Conservation (phyloP, 2,797 vertebrate species). For the Urophycis tenuis region DNA sequence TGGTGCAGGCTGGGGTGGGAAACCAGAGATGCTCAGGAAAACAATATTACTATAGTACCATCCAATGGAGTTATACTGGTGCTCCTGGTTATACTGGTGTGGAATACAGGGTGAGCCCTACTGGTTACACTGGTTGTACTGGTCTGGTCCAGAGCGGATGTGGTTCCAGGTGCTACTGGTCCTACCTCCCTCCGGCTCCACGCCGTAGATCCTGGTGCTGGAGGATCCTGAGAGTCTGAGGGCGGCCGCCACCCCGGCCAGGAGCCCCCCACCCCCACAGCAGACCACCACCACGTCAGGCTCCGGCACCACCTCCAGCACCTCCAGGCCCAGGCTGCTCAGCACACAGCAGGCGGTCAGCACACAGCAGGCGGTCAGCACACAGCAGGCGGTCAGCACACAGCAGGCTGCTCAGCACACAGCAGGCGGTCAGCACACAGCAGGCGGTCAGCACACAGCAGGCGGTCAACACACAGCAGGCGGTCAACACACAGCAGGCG, state of each 20-base stretch:
- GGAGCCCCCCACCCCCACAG: slow-evolving; percentile 72
- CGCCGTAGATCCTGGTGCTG: slow-evolving; percentile 69
- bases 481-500: no score
- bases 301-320: slow-evolving; percentile 62
- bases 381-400: not conserved
- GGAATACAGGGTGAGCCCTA: not conserved
- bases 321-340: slow-evolving; percentile 67
- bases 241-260: slow-evolving; percentile 69
- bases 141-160: not conserved
- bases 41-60: no score
- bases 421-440: no score
- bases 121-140: not conserved
- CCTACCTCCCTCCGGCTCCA: slow-evolving; percentile 73
- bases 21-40: not conserved
- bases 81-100: not conserved
- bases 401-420: no score
- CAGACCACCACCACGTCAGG: slow-evolving; percentile 74
- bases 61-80: no score
- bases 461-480: no score
- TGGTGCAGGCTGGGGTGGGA: slow-evolving; percentile 67
- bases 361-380: not conserved
- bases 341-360: not conserved
- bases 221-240: slow-evolving; percentile 68
- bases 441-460: no score
- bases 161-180: not conserved